phyloP scores from a whole-genome alignment of 2,113 vertebrate genomes.

The Poicephalus gulielmi region DNA sequence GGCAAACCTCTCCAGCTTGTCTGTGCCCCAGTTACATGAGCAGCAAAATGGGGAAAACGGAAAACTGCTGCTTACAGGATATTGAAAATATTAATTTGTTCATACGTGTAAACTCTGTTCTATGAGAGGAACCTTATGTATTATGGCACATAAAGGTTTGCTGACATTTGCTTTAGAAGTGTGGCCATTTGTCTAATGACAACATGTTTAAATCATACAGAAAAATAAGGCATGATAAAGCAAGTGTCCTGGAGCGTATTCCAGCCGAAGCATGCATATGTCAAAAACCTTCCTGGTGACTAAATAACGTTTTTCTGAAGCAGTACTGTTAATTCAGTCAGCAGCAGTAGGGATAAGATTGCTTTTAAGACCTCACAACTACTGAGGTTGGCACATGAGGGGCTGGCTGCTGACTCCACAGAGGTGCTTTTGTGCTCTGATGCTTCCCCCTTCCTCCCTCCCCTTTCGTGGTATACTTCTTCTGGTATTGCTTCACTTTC shows the following conservation, averaged over 20 bases:
- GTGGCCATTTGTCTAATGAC: neutral
- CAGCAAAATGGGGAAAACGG: slow-evolving; percentile 6
- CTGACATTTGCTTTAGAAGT: slow-evolving; percentile 11
- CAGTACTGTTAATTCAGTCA: slow-evolving; percentile 16
- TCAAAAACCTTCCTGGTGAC: neutral
- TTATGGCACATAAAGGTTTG: neutral
- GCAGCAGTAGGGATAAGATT: slow-evolving; percentile 39
- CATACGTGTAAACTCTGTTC: neutral
- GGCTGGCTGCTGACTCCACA: slow-evolving; percentile 49
- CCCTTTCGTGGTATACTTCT: slow-evolving; percentile 49
- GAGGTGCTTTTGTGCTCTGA: slow-evolving; percentile 70
- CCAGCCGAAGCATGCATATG: neutral
- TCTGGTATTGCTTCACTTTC: slow-evolving; percentile 73
- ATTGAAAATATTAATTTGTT: slow-evolving; percentile 23
- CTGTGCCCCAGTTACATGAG: slow-evolving; percentile 37
- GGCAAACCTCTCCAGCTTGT: slow-evolving; percentile 29
- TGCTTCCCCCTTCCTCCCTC: slow-evolving; percentile 21
- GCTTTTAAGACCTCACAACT: slow-evolving; percentile 32
- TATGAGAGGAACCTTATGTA: neutral
- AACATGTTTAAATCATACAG: slow-evolving; percentile 7
- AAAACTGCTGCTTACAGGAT: neutral
- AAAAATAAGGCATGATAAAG: slow-evolving; percentile 31
- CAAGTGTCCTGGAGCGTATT: slow-evolving; percentile 17
- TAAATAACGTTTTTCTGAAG: neutral
- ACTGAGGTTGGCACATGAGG: slow-evolving; percentile 42